Evolutionary conservation across 1,140 invertebrate species (phyloP).

Genomic region (Cyphomyrmex costatus): DNA sequence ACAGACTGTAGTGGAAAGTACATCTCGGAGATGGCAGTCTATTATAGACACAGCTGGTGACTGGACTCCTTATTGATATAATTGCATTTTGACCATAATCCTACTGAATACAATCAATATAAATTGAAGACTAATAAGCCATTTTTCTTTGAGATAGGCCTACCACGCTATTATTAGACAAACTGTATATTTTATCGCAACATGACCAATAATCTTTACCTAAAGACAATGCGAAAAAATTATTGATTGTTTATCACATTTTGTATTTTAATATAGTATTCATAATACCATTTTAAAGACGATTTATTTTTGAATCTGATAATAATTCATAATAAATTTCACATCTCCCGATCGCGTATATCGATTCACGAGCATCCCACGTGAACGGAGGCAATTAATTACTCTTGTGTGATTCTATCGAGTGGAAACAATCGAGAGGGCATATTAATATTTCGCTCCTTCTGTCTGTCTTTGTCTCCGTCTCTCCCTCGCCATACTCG

Average conservation of each 20-base stretch:
- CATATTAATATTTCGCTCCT: constrained; percentile 37
- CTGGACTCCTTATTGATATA: too few species aligned
- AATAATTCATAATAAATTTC: constrained; percentile 21
- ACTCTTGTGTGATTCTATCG: constrained; percentile 28
- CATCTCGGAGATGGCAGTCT: too few species aligned
- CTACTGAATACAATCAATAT: too few species aligned
- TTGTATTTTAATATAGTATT: neutral
- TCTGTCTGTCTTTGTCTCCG: neutral
- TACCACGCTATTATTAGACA: too few species aligned
- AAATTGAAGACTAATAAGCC: too few species aligned
- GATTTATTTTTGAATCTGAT: neutral
- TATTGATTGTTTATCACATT: neutral
- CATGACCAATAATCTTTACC: neutral
- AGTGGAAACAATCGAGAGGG: constrained; percentile 40
- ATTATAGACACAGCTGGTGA: too few species aligned
- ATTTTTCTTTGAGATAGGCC: too few species aligned
- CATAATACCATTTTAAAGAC: neutral
- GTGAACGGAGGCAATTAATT: constrained; percentile 44
- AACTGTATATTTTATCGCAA: too few species aligned
- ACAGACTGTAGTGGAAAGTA: too few species aligned
- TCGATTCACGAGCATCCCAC: neutral
- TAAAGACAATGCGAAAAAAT: neutral
- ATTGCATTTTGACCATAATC: too few species aligned
- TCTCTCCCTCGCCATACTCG: neutral
- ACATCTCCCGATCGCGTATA: neutral